These are phyloP conservation scores for Globia sparganii DNA, from an alignment of 2,888 invertebrate genomes.

Conservation along the genomic window DNA sequence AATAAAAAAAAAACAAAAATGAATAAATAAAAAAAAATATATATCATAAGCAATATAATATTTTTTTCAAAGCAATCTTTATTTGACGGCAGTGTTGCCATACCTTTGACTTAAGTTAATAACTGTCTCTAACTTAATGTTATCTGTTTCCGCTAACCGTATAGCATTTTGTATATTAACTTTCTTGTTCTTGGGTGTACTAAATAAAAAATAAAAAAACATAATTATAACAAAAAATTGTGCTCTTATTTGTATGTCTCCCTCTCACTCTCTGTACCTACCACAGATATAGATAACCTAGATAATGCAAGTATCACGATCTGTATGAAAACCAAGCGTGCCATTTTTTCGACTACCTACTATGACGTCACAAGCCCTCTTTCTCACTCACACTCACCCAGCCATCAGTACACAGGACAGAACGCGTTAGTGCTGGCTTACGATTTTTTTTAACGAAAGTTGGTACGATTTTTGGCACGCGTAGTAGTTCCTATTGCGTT, in stretches of 20 bases:
- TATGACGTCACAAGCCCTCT: no score
- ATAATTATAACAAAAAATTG: background rate
- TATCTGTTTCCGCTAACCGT: conserved; percentile 7
- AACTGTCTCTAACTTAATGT: conserved; percentile 20
- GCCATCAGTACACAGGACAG: no score
- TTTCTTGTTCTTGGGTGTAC: conserved; percentile 22
- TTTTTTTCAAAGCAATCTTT: conserved; percentile 1
- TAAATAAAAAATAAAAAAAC: conserved; percentile 15
- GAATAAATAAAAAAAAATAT: background rate
- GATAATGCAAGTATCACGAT: no score
- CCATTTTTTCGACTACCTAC: no score
- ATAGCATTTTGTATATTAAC: conserved; percentile 31
- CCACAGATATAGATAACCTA: no score
- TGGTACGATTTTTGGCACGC: no score
- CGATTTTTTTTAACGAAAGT: no score
- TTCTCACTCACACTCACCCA: no score
- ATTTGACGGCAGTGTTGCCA: background rate
- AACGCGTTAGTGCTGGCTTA: no score
- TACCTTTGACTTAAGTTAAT: conserved; percentile 47
- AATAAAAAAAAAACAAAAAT: background rate
- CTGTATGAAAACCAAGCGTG: no score
- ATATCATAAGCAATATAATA: background rate
- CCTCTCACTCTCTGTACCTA: background rate
- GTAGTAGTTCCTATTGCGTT: no score
- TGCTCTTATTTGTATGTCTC: background rate